phyloP scores from a whole-genome alignment of 2,113 vertebrate species.

The Triplophysa siluroides region DNA sequence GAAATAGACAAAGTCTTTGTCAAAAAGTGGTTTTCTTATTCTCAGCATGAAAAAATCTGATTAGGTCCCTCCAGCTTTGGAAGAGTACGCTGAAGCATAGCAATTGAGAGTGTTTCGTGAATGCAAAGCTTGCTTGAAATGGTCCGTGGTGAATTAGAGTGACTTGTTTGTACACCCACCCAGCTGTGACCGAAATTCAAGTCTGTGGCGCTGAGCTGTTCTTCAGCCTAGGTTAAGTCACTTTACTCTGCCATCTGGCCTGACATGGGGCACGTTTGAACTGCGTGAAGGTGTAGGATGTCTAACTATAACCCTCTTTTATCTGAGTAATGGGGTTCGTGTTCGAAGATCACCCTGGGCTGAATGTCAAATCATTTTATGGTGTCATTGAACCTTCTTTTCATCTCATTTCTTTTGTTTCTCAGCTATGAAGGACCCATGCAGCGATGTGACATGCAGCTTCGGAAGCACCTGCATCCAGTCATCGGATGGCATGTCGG shows the following conservation, averaged over 20 bases:
- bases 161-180: slow-evolving; percentile 64
- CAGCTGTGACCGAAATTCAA: slow-evolving; percentile 61
- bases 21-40: slow-evolving; percentile 54
- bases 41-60: slow-evolving; percentile 62
- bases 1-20: slow-evolving; percentile 38
- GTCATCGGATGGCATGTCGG: slow-evolving; percentile 81
- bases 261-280: slow-evolving; percentile 45
- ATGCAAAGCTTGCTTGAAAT: slow-evolving; percentile 63
- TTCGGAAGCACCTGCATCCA: slow-evolving; percentile 91
- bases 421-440: slow-evolving; percentile 89
- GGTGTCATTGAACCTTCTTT: background rate
- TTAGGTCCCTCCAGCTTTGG: slow-evolving; percentile 54
- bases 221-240: slow-evolving; percentile 60
- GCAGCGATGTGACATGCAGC: slow-evolving; percentile 84
- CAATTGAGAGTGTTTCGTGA: slow-evolving; percentile 57
- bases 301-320: slow-evolving; percentile 22
- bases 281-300: slow-evolving; percentile 23
- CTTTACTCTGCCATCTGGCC: slow-evolving; percentile 53
- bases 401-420: background rate
- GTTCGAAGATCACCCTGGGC: slow-evolving; percentile 11
- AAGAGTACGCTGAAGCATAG: slow-evolving; percentile 58
- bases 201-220: slow-evolving; percentile 60
- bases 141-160: slow-evolving; percentile 55
- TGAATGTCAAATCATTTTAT: background rate
- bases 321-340: slow-evolving; percentile 17